A percentile compares a stretch with the other conserved stretches of the same genome.
Evolutionary conservation across 2,888 invertebrate genomes (phyloP).

Genomic region (Conus canariensis): DNA sequence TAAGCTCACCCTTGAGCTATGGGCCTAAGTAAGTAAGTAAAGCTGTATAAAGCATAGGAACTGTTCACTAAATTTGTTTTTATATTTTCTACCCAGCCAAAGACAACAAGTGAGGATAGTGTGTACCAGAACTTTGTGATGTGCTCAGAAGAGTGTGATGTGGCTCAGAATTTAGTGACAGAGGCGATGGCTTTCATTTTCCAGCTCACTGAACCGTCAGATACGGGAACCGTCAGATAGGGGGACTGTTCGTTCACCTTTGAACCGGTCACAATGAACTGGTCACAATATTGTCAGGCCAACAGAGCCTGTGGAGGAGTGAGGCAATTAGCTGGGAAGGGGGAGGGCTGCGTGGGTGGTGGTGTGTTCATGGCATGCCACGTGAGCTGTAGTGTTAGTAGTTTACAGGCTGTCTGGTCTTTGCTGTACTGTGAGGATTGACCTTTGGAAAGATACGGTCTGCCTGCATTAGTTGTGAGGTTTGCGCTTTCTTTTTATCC

Average conservation of each 20-base stretch:
- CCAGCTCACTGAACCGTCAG: no score
- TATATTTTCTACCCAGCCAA: no score
- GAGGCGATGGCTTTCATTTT: no score
- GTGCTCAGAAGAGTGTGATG: no score
- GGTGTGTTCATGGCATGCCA: neutral
- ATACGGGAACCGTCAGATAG: no score
- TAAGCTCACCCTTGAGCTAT: no score
- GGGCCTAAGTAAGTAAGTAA: no score
- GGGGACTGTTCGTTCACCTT: neutral
- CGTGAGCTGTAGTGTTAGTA: neutral
- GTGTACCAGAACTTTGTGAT: no score
- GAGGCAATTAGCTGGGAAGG: neutral
- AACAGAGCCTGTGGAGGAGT: neutral
- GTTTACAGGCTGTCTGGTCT: neutral
- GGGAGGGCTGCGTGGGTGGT: neutral
- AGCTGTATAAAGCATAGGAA: no score
- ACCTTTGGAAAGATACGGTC: neutral
- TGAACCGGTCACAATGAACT: neutral
- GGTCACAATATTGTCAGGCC: neutral
- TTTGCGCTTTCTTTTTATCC: neutral
- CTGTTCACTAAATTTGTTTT: no score
- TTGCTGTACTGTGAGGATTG: neutral
- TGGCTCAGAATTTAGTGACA: no score
- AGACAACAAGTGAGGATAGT: no score
- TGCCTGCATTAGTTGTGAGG: constrained; percentile 6